These are phyloP conservation scores for Meiosimyza decipiens DNA, from an alignment of 2,888 invertebrate genomes.

Conservation along the genomic window DNA sequence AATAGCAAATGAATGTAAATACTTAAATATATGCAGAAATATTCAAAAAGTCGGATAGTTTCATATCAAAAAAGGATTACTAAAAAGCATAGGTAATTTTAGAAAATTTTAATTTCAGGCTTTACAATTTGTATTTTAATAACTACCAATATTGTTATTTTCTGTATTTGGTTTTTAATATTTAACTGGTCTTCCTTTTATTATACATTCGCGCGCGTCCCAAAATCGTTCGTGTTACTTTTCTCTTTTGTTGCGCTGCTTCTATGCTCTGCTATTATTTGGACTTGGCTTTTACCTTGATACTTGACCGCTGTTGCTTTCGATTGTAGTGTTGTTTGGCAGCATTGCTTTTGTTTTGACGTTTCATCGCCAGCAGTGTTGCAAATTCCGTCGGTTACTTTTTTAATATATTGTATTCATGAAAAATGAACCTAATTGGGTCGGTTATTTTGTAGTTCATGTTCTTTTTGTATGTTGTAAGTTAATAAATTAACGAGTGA, in stretches of 20 bases:
- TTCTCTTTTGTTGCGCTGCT: neutral
- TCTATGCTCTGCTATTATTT: neutral
- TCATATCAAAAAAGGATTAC: constrained; percentile 9
- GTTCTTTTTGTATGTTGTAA: too few relatives aligned
- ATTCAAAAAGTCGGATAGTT: constrained; percentile 16
- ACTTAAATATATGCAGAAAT: too few relatives aligned
- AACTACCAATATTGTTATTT: neutral
- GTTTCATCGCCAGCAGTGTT: too few relatives aligned
- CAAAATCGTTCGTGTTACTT: neutral
- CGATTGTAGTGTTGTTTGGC: neutral
- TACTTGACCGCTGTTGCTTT: neutral
- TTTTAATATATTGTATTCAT: too few relatives aligned
- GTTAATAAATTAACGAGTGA: too few relatives aligned
- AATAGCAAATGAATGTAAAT: too few relatives aligned
- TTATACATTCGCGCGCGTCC: constrained; percentile 18
- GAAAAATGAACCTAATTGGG: too few relatives aligned
- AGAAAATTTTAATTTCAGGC: neutral
- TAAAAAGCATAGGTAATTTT: constrained; percentile 10
- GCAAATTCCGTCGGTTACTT: too few relatives aligned
- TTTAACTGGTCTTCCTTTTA: neutral
- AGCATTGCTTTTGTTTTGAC: neutral
- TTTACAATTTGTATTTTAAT: neutral
- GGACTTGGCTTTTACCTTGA: constrained; percentile 23
- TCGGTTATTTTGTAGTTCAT: too few relatives aligned
- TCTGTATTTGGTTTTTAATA: neutral